Base-by-base conservation (phyloP, 2,113 vertebrate species). In the Symphodus melops region DNA sequence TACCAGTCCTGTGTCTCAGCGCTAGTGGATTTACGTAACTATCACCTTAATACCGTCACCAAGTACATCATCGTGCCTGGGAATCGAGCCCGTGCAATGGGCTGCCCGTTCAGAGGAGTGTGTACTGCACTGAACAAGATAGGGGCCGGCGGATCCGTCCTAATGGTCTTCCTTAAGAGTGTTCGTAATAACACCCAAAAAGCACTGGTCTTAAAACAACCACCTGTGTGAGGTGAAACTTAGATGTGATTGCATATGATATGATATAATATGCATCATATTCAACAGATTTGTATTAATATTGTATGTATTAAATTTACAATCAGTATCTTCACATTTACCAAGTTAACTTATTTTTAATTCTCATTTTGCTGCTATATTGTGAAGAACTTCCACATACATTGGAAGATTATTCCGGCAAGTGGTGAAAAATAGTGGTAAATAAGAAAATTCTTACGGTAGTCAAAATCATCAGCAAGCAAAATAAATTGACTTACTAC, bases 121-220 rank as follows among this genome's bases (percentile, higher is more conserved):
- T 0, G 90, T 73, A 0, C 41, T 53, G 0, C 86, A 0, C 75
- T 94, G 48, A 93, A 94, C 63, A 56, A 56, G 12, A 91, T 67
- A 21, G 96, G 96, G 1, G 96, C 96, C 0, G 95, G 95, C 0
- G 96, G 96, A 0, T 94, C 95, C 2, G 73, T 56, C 7, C 71
- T 92, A 8, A 82, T 97, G 86, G 83, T 39, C 39, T 96, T 98
- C 74, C 90, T 98, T 1, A 97, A 96, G 74, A 93, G 88, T 2
- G 76, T 95, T 83, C 92, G 95, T 51, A 90, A 96, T 56, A 72
- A 77, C 21, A 94, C 95, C 0, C 0, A 48, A 52, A 78, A 68
- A 17, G 83, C 75, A 54, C 52, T 86, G 17, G 86, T 91, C 41
- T 37, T 54, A 48, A 66, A 88, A 41, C 64, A 21, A 16, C 8